A percentile compares a stretch with the other conserved stretches of the same genome.
phyloP scores from a whole-genome alignment of 2,888 invertebrate genomes.

The Amphipyra berbera region DNA sequence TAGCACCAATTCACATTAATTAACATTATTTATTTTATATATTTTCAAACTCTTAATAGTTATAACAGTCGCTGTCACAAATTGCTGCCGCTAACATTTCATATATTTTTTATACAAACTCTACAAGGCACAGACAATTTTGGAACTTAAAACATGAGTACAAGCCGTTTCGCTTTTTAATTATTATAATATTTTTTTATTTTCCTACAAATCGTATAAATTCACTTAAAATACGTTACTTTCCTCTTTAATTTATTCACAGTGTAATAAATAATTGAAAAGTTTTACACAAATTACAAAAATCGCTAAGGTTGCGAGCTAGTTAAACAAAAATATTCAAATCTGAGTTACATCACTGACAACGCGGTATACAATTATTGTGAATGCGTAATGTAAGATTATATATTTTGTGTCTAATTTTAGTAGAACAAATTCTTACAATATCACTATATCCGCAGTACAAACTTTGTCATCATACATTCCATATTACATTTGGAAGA shows the following conservation, averaged over 20 bases:
- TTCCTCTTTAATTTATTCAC: slow-evolving; percentile 54
- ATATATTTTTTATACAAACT: slow-evolving; percentile 33
- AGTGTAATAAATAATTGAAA: slow-evolving; percentile 59
- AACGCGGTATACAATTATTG: slow-evolving; percentile 36
- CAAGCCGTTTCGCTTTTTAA: slow-evolving; percentile 37
- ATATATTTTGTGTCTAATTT: slow-evolving; percentile 48
- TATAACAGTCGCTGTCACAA: slow-evolving; percentile 43
- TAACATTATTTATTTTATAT: slow-evolving; percentile 56
- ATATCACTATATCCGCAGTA: slow-evolving; percentile 54
- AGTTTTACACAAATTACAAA: slow-evolving; percentile 55
- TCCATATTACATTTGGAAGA: slow-evolving; percentile 60
- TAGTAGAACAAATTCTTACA: slow-evolving; percentile 49
- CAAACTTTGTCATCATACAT: slow-evolving; percentile 48
- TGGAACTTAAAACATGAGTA: slow-evolving; percentile 46
- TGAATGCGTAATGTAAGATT: slow-evolving; percentile 38
- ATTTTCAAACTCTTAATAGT: slow-evolving; percentile 49
- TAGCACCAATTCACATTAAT: slow-evolving; percentile 74
- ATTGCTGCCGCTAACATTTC: slow-evolving; percentile 43
- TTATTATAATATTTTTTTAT: slow-evolving; percentile 43
- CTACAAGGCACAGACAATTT: slow-evolving; percentile 52
- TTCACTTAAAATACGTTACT: slow-evolving; percentile 58
- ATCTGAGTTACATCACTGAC: slow-evolving; percentile 45
- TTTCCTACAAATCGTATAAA: slow-evolving; percentile 54
- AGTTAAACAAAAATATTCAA: slow-evolving; percentile 43
- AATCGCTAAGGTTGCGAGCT: slow-evolving; percentile 37